Evolutionary conservation across 2,888 invertebrate species (phyloP), one percentile per base, ranked within the genome.

Genomic region (Hedya salicella): DNA sequence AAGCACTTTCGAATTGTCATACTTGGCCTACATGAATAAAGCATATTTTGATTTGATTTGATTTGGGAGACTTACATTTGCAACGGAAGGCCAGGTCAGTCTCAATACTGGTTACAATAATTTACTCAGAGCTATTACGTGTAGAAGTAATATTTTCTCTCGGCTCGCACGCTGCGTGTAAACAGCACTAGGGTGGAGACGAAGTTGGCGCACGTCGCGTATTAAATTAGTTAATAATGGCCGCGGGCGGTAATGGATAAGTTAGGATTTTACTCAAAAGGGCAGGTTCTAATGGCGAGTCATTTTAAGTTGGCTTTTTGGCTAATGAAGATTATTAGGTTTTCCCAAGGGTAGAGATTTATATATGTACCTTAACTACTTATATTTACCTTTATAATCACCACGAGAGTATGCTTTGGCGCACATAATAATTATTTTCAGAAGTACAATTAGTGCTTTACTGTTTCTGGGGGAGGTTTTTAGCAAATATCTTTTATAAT

Each of bases 141-240:
- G 6, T 25, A 25, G 36, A 36, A 36, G 52, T 53, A 11, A 17
- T 53, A 36, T 39, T 17, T 30, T 17, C 13, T 14, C 36, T 4
- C 36, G 36, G 13, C 19, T 53, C 36, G n/a, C 14, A 53, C 42
- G 17, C 44, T 21, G 44, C 16, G 16, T 21, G 36, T 54, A 46
- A 53, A 39, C 39, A 46, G 53, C 54, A 59, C 59, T 59, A 49
- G 63, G 32, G 16, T 30, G 65, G 19, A 53, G 16, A 49, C n/a
- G 19, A 52, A n/a, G 36, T 50, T 59, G 32, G 32, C 25, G 36
- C 53, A 62, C 60, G 60, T 46, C 49, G 17, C 19, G 32, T 60
- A 53, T 65, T 65, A 65, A 66, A 66, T 60, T 60, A 53, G 53
- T 25, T 40, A 53, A 60, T 60, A 66, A 66, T 32, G 65, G 48